Percentiles rank a stretch among this genome's conserved stretches.
These are phyloP conservation scores for Polymixis lichenea DNA, from an alignment of 2,888 invertebrate species.

Conservation along the genomic window DNA sequence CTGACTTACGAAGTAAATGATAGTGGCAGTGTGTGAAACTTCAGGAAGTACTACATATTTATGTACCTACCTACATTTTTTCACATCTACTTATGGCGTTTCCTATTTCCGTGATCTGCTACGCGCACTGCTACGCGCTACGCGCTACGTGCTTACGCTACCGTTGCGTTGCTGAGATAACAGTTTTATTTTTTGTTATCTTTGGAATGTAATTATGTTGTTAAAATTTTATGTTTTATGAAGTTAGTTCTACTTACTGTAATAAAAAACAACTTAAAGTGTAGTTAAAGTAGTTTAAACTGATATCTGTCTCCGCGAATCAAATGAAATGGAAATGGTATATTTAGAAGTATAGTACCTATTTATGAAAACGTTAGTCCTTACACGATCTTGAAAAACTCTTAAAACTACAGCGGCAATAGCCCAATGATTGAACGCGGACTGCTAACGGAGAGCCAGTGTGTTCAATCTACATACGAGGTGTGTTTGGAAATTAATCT, in stretches of 20 bases:
- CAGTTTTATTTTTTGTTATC: constrained; percentile 27
- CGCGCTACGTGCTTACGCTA: neutral
- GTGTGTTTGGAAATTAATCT: no score
- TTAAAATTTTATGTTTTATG: constrained; percentile 3
- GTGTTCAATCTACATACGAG: no score
- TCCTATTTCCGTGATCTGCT: constrained; percentile 41
- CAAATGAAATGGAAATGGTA: no score
- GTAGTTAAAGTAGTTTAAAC: no score
- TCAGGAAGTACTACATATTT: constrained; percentile 18
- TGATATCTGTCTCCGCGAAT: no score
- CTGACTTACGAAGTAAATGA: constrained; percentile 15
- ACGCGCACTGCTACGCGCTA: neutral
- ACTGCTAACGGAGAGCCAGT: no score
- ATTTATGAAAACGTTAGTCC: neutral
- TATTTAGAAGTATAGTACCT: no score
- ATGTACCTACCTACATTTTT: constrained; percentile 18
- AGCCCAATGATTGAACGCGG: neutral
- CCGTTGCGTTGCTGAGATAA: constrained; percentile 1
- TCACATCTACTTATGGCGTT: constrained; percentile 11
- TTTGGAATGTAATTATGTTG: constrained; percentile 19
- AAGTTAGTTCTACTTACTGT: neutral
- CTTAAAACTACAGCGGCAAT: neutral
- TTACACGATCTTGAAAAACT: neutral
- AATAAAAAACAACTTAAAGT: no score
- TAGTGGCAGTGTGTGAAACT: constrained; percentile 19